These are phyloP conservation scores for Ophioderma brevispina DNA, from an alignment of 35 echinoderm and acorn worm genomes.

Conservation along the genomic window DNA sequence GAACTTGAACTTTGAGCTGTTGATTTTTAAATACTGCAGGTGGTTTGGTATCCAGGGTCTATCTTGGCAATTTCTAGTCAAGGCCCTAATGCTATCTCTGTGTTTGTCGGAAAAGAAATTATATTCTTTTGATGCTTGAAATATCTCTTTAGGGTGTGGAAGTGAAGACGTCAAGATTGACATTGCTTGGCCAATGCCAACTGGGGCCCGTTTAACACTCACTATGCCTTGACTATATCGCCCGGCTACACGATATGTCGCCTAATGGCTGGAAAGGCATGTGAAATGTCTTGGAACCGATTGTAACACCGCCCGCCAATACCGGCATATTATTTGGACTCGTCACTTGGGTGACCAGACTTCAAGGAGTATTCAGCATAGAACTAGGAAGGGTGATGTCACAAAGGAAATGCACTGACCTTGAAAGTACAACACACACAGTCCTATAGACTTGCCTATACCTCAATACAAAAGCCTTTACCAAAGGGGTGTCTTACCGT, in stretches of 20 bases:
- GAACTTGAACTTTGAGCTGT: conserved; percentile 76
- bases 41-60: conserved; percentile 12
- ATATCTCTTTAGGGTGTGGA: background rate
- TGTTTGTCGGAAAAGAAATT: background rate
- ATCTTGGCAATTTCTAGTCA: background rate
- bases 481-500: background rate
- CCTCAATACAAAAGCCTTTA: conserved; percentile 30
- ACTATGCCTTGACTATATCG: background rate
- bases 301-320: conserved; percentile 7
- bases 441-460: background rate
- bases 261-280: background rate
- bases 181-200: background rate
- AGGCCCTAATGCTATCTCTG: background rate
- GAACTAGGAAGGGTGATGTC: conserved; percentile 42
- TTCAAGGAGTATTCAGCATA: conserved; percentile 66
- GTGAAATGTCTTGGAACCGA: background rate
- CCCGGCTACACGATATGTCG: background rate
- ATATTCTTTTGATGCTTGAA: background rate
- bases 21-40: background rate
- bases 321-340: background rate
- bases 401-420: conserved; percentile 38
- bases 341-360: conserved; percentile 30
- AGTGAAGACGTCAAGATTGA: background rate
- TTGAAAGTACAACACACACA: conserved; percentile 30
- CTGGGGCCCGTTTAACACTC: background rate